Percentiles rank a stretch among this genome's conserved stretches.
Evolutionary conservation across 2,113 vertebrate species (phyloP).

Genomic region (Boulengeromyrus knoepffleri): DNA sequence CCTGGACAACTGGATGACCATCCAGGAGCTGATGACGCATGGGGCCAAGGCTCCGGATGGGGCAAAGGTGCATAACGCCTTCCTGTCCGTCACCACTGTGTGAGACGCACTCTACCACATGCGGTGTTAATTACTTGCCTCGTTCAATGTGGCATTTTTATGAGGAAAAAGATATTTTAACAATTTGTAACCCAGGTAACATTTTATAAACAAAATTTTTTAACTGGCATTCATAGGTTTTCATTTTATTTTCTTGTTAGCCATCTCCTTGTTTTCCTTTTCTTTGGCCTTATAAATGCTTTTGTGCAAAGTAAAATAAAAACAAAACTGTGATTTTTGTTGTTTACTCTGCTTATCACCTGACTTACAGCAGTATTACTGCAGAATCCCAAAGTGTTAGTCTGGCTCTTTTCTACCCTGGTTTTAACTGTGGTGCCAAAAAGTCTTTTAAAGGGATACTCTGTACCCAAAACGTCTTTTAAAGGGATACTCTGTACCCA

Average conservation of each 20-base stretch:
- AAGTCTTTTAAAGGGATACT: not conserved
- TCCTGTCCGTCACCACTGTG: conserved; percentile 94
- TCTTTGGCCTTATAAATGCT: conserved; percentile 17
- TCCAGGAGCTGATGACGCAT: conserved; percentile 95
- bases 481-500: not conserved
- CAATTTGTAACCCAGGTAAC: conserved; percentile 68
- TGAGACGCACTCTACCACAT: conserved; percentile 44
- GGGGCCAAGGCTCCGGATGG: conserved; percentile 84
- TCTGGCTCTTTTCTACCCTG: not conserved
- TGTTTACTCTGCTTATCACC: not conserved
- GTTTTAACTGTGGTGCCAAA: not conserved
- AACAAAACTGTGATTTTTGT: not conserved
- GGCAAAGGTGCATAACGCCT: conserved; percentile 84
- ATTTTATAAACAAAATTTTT: conserved; percentile 71
- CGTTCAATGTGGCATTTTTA: conserved; percentile 87
- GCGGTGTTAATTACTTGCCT: conserved; percentile 76
- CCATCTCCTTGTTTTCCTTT: conserved; percentile 4
- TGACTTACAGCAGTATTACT: not conserved
- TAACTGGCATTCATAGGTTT: not conserved
- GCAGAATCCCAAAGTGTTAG: not conserved
- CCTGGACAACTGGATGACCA: conserved; percentile 98
- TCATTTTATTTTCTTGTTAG: not conserved
- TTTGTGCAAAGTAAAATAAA: not conserved
- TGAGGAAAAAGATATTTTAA: conserved; percentile 66
- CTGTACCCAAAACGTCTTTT: not conserved